These are phyloP conservation scores for Perithous albicinctus DNA, from an alignment of 2,888 invertebrate genomes.

Conservation along the genomic window DNA sequence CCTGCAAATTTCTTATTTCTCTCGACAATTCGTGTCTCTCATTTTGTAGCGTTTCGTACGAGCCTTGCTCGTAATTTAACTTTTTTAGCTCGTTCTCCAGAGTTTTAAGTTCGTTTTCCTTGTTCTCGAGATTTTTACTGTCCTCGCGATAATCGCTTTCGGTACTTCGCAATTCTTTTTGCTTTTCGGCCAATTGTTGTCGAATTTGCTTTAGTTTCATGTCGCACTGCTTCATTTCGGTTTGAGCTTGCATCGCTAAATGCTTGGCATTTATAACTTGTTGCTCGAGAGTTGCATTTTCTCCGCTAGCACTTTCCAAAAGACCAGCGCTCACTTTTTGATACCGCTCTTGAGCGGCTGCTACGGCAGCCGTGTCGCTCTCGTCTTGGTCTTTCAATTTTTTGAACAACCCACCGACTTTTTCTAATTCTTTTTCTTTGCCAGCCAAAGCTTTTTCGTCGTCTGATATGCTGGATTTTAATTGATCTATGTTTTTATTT, in stretches of 20 bases:
- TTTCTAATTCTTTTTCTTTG: slow-evolving; percentile 88
- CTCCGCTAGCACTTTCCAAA: slow-evolving; percentile 91
- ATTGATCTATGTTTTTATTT: slow-evolving; percentile 88
- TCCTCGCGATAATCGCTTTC: slow-evolving; percentile 90
- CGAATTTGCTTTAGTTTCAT: slow-evolving; percentile 90
- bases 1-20: slow-evolving; percentile 86
- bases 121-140: slow-evolving; percentile 86
- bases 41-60: slow-evolving; percentile 86
- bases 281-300: slow-evolving; percentile 94
- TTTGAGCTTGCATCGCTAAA: slow-evolving; percentile 91
- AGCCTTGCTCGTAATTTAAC: slow-evolving; percentile 88
- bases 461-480: slow-evolving; percentile 89
- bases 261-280: slow-evolving; percentile 95
- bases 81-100: slow-evolving; percentile 86
- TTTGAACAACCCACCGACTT: slow-evolving; percentile 89
- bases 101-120: slow-evolving; percentile 86
- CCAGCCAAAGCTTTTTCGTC: slow-evolving; percentile 88
- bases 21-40: slow-evolving; percentile 85
- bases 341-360: slow-evolving; percentile 91
- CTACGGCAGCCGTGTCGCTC: slow-evolving; percentile 88
- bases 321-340: slow-evolving; percentile 94
- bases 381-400: slow-evolving; percentile 89
- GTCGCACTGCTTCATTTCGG: slow-evolving; percentile 91
- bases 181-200: slow-evolving; percentile 88
- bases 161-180: slow-evolving; percentile 88